Evolutionary conservation across 2,888 invertebrate genomes (phyloP), one percentile per base, ranked within the genome.

Genomic region (Neoscelio sp.): DNA sequence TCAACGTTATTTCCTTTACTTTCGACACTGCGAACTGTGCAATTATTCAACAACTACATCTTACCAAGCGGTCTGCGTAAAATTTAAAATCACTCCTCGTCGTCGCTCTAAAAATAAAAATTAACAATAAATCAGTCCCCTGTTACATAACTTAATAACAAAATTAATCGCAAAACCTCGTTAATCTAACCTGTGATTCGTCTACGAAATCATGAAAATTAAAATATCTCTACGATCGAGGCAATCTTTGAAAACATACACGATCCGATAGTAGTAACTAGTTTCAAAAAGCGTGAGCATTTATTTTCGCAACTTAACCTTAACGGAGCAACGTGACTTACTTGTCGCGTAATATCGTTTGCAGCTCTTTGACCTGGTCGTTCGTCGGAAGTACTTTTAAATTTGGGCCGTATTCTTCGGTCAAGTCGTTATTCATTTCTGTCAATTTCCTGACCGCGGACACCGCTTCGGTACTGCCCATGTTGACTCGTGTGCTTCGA

Each of bases 1-100:
- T n/a, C n/a, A n/a, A n/a, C n/a, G n/a, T n/a, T n/a, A n/a, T n/a
- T n/a, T n/a, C n/a, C n/a, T n/a, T n/a, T n/a, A n/a, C n/a, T n/a
- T n/a, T n/a, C n/a, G n/a, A n/a, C n/a, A n/a, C n/a, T n/a, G n/a
- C n/a, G n/a, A n/a, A n/a, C n/a, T n/a, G n/a, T n/a, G n/a, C n/a
- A n/a, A n/a, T n/a, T n/a, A n/a, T n/a, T n/a, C n/a, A n/a, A n/a
- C n/a, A n/a, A n/a, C n/a, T 12, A 46, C 30, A 73, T 46, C 91
- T 91, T 90, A 94, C 94, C 91, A 99, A 92, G 81, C 99, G 95
- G 91, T 99, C 99, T 0, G 99, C 99, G 91, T 97, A 99, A 91
- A 99, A 99, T 89, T 99, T 98, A 90, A 99, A 99, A 91, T 99
- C 99, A 91, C 96, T 97, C 83, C 98, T 93, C 1, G 95, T 92